A percentile compares a stretch with the other conserved stretches of the same genome.
phyloP scores from a whole-genome alignment of 2,888 invertebrate species.

The Prosapia bicincta region DNA sequence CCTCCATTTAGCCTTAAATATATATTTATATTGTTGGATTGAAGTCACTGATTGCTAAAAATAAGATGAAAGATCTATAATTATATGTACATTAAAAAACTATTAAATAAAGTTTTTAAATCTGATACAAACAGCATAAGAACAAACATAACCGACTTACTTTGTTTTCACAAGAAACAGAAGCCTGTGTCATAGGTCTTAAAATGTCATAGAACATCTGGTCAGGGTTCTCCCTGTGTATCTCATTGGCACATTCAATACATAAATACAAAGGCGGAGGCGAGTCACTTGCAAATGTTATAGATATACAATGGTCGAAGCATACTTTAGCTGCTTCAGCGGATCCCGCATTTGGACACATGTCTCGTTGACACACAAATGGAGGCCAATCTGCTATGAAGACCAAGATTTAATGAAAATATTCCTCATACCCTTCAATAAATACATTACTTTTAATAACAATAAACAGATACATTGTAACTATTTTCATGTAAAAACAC shows the following conservation, averaged over 20 bases:
- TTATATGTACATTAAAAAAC: too few relatives aligned
- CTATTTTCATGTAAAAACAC: too few relatives aligned
- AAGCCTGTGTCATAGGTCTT: conserved; percentile 92
- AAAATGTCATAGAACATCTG: conserved; percentile 82
- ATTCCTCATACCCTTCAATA: conserved; percentile 15
- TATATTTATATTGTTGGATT: too few relatives aligned
- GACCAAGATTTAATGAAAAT: conserved; percentile 22
- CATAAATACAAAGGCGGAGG: conserved; percentile 95
- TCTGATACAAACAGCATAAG: too few relatives aligned
- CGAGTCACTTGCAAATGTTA: conserved; percentile 77
- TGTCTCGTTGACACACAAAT: conserved; percentile 86
- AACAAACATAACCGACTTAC: conserved; percentile 48
- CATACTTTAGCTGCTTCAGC: conserved; percentile 92
- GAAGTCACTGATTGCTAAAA: too few relatives aligned
- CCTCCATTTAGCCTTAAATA: too few relatives aligned
- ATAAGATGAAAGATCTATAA: too few relatives aligned
- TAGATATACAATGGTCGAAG: conserved; percentile 88
- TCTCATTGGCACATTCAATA: conserved; percentile 92
- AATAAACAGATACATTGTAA: conserved; percentile 17
- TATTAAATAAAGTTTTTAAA: too few relatives aligned
- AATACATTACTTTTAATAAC: background rate
- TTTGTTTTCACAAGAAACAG: conserved; percentile 95
- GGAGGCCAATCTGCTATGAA: conserved; percentile 67
- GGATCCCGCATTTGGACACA: conserved; percentile 82
- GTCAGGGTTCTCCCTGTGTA: conserved; percentile 82